A percentile compares a stretch with the other conserved stretches of the same genome.
Evolutionary conservation across 2,797 vertebrate species (phyloP).

Genomic region (Clarias platycephalus): DNA sequence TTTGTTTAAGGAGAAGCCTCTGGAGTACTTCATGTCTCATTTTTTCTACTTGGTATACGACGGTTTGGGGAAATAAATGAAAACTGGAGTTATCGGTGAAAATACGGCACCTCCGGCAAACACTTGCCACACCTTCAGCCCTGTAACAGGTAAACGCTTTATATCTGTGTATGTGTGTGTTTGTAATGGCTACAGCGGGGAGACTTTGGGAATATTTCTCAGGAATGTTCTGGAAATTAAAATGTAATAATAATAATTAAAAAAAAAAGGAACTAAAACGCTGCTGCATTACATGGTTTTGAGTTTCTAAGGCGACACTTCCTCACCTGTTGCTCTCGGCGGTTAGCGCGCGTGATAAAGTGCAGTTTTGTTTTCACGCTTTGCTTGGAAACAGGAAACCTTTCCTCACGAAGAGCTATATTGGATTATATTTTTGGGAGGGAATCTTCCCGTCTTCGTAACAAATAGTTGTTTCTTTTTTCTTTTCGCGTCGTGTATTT

Average conservation of each 20-base stretch:
- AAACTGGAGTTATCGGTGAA: constrained; percentile 58
- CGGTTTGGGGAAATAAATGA: constrained; percentile 64
- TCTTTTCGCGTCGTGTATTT: not conserved
- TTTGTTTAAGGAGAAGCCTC: constrained; percentile 33
- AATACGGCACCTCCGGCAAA: constrained; percentile 70
- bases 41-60: constrained; percentile 29
- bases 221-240: not conserved
- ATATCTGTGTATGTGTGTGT: not conserved
- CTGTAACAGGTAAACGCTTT: constrained; percentile 70
- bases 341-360: not conserved
- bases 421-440: too few species aligned
- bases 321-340: constrained; percentile 12
- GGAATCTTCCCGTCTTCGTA: not conserved
- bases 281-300: not conserved
- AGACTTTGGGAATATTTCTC: not conserved
- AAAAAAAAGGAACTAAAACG: not conserved
- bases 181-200: not conserved
- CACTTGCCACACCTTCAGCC: constrained; percentile 74
- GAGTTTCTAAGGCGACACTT: not conserved
- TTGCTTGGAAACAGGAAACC: not conserved
- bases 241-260: not conserved
- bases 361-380: not conserved
- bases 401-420: not conserved
- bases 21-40: constrained; percentile 37
- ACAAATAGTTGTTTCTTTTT: not conserved